Evolutionary conservation across 2,797 vertebrate species (phyloP).

Genomic region (Naso thynnoides): DNA sequence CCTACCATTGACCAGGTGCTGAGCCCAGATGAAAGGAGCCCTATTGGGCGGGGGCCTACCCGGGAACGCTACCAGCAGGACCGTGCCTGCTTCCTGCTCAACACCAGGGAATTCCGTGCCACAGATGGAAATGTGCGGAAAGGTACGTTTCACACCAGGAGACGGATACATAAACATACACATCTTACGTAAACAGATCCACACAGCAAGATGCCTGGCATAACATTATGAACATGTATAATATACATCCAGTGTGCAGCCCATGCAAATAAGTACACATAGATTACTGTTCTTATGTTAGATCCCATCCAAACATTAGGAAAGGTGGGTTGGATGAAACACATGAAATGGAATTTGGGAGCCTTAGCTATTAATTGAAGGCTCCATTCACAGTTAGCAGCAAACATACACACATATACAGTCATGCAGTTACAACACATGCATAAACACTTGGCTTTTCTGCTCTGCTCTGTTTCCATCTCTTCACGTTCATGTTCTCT

Average conservation of each 20-base stretch:
- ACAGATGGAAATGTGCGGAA: slow-evolving; percentile 94
- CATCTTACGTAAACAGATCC: slow-evolving; percentile 56
- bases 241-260: slow-evolving; percentile 31
- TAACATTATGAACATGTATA: slow-evolving; percentile 37
- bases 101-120: slow-evolving; percentile 91
- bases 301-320: slow-evolving; percentile 24
- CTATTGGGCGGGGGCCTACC: slow-evolving; percentile 80
- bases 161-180: slow-evolving; percentile 55
- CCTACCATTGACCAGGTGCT: slow-evolving; percentile 94
- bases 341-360: slow-evolving; percentile 34
- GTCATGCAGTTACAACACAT: slow-evolving; percentile 27
- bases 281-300: slow-evolving; percentile 1
- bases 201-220: slow-evolving; percentile 56
- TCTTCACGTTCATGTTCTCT: slow-evolving; percentile 64
- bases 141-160: slow-evolving; percentile 85
- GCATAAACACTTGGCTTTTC: slow-evolving; percentile 53
- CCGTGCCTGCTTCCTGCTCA: slow-evolving; percentile 94
- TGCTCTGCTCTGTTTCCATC: slow-evolving; percentile 75
- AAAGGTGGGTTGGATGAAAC: slow-evolving; percentile 24
- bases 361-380: slow-evolving; percentile 19
- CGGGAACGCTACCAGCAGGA: slow-evolving; percentile 93
- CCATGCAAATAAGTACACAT: slow-evolving; percentile 21
- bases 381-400: slow-evolving; percentile 43
- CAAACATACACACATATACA: slow-evolving; percentile 29
- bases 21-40: slow-evolving; percentile 92